Evolutionary conservation across 2,113 vertebrate species (phyloP).

Genomic region (Gymnorhina tibicen): DNA sequence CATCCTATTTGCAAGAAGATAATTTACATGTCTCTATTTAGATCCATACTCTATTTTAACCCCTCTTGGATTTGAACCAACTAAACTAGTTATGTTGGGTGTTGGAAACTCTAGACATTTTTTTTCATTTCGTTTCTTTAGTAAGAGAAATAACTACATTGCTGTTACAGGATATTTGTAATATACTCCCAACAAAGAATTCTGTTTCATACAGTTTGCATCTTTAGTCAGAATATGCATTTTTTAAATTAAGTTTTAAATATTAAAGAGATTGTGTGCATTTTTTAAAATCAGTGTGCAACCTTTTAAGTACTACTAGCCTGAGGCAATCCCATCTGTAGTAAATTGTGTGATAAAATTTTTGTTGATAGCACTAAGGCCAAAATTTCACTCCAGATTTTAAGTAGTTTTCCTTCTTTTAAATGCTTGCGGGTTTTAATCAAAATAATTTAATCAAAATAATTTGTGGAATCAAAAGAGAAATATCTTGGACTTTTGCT

Average conservation of each 20-base stretch:
- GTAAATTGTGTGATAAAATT: neutral
- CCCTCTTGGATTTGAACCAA: neutral
- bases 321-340: neutral
- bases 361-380: neutral
- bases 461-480: neutral
- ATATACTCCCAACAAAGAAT: neutral
- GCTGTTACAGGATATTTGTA: neutral
- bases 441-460: neutral
- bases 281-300: neutral
- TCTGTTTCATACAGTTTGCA: neutral
- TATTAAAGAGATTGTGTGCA: neutral
- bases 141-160: neutral
- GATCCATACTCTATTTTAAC: neutral
- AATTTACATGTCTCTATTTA: neutral
- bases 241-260: neutral
- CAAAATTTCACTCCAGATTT: neutral
- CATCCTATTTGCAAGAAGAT: neutral
- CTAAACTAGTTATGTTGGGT: neutral
- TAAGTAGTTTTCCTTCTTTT: neutral
- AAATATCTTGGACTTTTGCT: neutral
- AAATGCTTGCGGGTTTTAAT: neutral
- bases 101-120: neutral
- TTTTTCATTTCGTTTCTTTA: neutral
- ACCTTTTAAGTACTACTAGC: neutral
- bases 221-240: neutral